phyloP scores from a whole-genome alignment of 1,140 invertebrate genomes.

The Pteromalus puparum region DNA sequence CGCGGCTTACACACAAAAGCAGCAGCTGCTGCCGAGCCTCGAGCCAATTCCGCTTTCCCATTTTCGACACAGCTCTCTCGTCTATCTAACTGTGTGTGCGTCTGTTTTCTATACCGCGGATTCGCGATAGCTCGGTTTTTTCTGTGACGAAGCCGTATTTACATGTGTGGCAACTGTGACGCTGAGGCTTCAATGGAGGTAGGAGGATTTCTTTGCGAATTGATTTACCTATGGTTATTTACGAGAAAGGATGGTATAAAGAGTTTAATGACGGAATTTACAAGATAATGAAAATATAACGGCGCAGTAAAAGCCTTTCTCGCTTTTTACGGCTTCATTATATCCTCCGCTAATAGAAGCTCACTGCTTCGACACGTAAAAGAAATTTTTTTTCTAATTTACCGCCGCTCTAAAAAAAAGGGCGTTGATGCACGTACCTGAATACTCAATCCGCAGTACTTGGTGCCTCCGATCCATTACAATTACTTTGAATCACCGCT shows the following conservation, averaged over 20 bases:
- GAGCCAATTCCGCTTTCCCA: neutral
- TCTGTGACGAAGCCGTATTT: neutral
- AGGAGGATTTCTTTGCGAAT: no score
- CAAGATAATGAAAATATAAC: neutral
- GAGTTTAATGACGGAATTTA: neutral
- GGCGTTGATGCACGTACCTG: no score
- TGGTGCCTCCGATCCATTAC: neutral
- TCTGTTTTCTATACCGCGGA: neutral
- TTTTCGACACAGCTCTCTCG: neutral
- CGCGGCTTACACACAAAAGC: neutral
- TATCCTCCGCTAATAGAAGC: no score
- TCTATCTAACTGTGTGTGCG: neutral
- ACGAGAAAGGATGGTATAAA: neutral
- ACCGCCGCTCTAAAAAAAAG: no score
- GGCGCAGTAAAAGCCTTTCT: neutral
- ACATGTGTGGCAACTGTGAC: neutral
- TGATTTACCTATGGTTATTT: neutral
- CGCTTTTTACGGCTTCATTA: neutral
- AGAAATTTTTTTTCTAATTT: no score
- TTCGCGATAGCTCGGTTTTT: neutral
- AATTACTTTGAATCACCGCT: neutral
- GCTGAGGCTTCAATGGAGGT: neutral
- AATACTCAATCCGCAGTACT: neutral
- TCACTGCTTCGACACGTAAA: no score
- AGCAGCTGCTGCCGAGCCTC: conserved; percentile 21